These are phyloP conservation scores for Hemithea aestivaria DNA, from an alignment of 2,888 invertebrate species.

Conservation along the genomic window DNA sequence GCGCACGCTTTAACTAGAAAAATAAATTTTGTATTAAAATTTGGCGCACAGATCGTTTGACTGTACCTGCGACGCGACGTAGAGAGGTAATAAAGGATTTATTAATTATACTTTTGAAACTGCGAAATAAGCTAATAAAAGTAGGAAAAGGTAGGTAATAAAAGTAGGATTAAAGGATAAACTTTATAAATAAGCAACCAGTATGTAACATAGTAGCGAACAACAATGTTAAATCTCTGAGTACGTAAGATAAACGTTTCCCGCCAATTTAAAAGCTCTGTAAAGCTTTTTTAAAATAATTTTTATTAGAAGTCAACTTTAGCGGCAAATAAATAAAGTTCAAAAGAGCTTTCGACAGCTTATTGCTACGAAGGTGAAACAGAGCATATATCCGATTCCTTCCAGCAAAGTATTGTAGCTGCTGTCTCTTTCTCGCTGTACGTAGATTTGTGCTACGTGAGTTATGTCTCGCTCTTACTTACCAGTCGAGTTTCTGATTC, in stretches of 20 bases:
- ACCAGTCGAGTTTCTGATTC: slow-evolving; percentile 47
- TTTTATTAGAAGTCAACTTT: slow-evolving; percentile 14
- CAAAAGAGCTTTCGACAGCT: slow-evolving; percentile 2
- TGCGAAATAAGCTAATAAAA: too few species aligned
- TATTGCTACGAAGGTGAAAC: slow-evolving; percentile 23
- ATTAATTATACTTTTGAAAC: too few species aligned
- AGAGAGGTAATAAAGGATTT: too few species aligned
- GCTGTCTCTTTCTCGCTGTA: slow-evolving; percentile 44
- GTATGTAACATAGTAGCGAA: not conserved
- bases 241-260: slow-evolving; percentile 39
- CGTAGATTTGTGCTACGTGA: slow-evolving; percentile 14
- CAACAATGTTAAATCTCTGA: too few species aligned
- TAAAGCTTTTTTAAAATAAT: slow-evolving; percentile 14
- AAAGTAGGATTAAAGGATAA: too few species aligned
- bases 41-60: too few species aligned
- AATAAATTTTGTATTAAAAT: too few species aligned
- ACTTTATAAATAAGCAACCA: too few species aligned
- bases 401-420: slow-evolving; percentile 35
- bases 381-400: slow-evolving; percentile 24
- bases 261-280: slow-evolving; percentile 50
- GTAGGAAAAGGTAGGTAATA: too few species aligned
- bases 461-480: slow-evolving; percentile 32
- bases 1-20: too few species aligned
- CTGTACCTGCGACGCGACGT: too few species aligned
- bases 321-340: fast-evolving